These are phyloP conservation scores for Lasiurus cinereus DNA, from an alignment of 2,113 vertebrate genomes.

Conservation along the genomic window DNA sequence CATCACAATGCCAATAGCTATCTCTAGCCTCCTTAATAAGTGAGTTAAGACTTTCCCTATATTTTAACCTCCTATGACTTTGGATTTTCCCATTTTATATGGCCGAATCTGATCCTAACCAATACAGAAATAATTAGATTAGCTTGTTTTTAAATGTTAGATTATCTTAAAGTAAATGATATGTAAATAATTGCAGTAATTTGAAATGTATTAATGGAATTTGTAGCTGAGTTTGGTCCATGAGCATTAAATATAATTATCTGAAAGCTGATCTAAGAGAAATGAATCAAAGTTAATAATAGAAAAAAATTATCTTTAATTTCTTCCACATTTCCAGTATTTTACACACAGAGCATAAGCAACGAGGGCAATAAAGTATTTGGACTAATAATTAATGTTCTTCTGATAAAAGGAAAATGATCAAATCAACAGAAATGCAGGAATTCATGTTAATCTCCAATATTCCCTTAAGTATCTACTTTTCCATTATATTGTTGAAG, in stretches of 20 bases:
- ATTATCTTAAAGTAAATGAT: neutral
- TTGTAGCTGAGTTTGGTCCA: conserved; percentile 3
- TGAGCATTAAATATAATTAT: conserved; percentile 8
- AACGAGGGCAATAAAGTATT: conserved; percentile 20
- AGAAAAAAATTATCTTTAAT: conserved; percentile 42
- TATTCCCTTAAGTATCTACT: neutral
- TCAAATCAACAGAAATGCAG: conserved; percentile 37
- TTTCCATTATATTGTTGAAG: conserved; percentile 27
- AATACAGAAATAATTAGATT: neutral
- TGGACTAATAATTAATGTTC: neutral
- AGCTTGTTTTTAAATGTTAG: neutral
- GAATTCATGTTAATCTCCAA: conserved; percentile 52
- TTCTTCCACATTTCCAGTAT: neutral
- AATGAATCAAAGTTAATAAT: neutral
- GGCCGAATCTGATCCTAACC: neutral
- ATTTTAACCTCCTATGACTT: neutral
- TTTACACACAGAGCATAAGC: neutral
- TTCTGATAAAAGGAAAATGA: neutral
- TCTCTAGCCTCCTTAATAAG: neutral
- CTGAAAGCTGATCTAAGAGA: conserved; percentile 13
- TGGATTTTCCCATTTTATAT: neutral
- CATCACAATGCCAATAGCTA: neutral
- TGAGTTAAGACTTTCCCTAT: neutral
- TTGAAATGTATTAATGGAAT: conserved; percentile 22
- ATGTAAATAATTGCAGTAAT: neutral